Base-by-base conservation (phyloP, 2,888 invertebrate species). In the Philhelius pedissequus region DNA sequence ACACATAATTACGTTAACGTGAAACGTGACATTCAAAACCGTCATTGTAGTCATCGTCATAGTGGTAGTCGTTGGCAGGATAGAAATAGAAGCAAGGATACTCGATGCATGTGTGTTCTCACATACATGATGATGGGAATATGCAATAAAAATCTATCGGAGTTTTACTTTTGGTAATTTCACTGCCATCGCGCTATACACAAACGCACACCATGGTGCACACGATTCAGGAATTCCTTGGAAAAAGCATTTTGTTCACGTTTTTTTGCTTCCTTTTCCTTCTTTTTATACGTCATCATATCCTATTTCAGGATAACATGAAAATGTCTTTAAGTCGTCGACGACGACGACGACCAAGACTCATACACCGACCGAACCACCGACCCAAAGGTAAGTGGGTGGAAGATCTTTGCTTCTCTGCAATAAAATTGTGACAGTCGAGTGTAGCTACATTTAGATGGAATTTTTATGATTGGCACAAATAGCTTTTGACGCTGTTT, bases 21-120 rank as follows among this genome's bases (percentile, higher is more conserved):
- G 40, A 50, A 74, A 83, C 78, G 82, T 83, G 82, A 83, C 82
- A 83, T 78, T 83, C 82, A 78, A 83, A 78, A 60, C 73, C 78
- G 60, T 71, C 80, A 48, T 58, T 54, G 18, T 52, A 9, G 35
- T 50, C 45, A 8, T 13, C 18, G 18, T 32, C 32, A 4, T 18
- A 18, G 22, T 32, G 5, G 7, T 18, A 18, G 22, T 32, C 5
- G 27, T 32, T 11, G 11, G 0, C 8, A 6, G 22, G 5, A 50
- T n/a, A 15, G n/a, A n/a, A n/a, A 54, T 25, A 18, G 30, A 54
- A 54, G 15, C 52, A 27, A 45, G 60, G 62, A 30, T 52, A 48
- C 73, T n/a, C 50, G 50, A 73, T 73, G 66, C 71, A 60, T 56
- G 60, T 48, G 48, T 30, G n/a, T n/a, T n/a, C n/a, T n/a, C n/a